Percentiles rank a stretch among this genome's conserved stretches.
Conservation (phyloP, 2,113 vertebrate species). For the Takifugu flavidus region DNA sequence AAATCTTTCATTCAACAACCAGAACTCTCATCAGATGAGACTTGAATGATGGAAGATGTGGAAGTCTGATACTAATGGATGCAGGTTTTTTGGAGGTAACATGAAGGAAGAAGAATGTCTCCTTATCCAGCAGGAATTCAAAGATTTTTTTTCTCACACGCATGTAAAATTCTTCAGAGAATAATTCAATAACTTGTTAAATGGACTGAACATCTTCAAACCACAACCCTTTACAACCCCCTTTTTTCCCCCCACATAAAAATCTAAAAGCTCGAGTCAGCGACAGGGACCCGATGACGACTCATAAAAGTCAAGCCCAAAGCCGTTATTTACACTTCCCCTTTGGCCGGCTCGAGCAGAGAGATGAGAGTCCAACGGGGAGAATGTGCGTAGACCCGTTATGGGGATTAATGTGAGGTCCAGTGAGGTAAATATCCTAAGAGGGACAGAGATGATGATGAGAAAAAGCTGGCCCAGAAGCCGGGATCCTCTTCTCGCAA, state of each 20-base stretch:
- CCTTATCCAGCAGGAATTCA: no score
- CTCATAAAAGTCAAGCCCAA: slow-evolving; percentile 29
- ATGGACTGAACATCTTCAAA: neutral
- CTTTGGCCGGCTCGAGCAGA: slow-evolving; percentile 9
- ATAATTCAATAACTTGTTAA: neutral
- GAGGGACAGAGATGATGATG: slow-evolving; percentile 24
- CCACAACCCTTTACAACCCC: neutral
- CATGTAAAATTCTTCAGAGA: no score
- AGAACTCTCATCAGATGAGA: no score
- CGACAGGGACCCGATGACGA: neutral
- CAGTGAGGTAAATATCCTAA: slow-evolving; percentile 28
- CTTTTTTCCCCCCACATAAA: neutral
- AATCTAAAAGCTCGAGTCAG: slow-evolving; percentile 3
- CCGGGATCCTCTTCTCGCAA: slow-evolving; percentile 8
- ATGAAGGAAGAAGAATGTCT: no score
- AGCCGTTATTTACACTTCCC: slow-evolving; percentile 15
- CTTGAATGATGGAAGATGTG: no score
- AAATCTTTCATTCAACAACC: no score
- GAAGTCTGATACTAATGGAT: no score
- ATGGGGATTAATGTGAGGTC: slow-evolving; percentile 29
- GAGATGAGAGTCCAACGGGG: neutral
- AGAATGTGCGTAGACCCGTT: neutral
- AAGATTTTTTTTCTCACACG: no score
- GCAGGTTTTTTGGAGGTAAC: no score
- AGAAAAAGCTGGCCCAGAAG: slow-evolving; percentile 27